Evolutionary conservation across 2,113 vertebrate genomes (phyloP), one percentile per base, ranked within the genome.

Genomic region (Leuciscus idus): DNA sequence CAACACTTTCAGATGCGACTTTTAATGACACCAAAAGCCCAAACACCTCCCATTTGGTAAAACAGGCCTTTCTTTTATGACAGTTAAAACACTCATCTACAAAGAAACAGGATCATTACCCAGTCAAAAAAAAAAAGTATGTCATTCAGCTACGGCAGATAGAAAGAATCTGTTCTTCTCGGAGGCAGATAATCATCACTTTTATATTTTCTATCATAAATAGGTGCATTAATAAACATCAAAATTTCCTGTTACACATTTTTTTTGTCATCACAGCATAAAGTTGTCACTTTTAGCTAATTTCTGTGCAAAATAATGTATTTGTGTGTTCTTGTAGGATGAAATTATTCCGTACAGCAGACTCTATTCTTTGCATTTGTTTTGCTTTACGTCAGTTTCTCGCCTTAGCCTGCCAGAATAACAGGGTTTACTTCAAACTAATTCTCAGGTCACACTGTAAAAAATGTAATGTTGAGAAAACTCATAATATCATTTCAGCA

Each of bases 101-200:
- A 83, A 68, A 88, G 77, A 39, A 64, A 48, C 12, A 75, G 23
- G 33, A 76, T 52, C 36, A 50, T 72, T 64, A 23, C 30, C 59
- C 3, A 11, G 62, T 48, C 7, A 43, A 43, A 50, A 50, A 50
- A 62, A 66, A 61, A 85, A 73, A 72, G 19, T 64, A 30, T 2
- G 0, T 0, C 28, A 19, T 10, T 78, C 75, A 55, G 9, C 7
- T 19, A 39, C 3, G 8, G 30, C 75, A 57, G 74, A 77, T 17
- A 19, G 9, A 11, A 33, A 23, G 28, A 61, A 79, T 19, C 19
- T 57, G 55, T 57, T 57, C 55, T 57, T 57, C 19, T 57, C 6
- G 2, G 0, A 78, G 9, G 28, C 0, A 57, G 75, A 57, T 55
- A 5, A 21, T 15, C 28, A 11, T 33, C 28, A 3, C 75, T 23